Base-by-base conservation (phyloP, 2,113 vertebrate species). In the Castor canadensis region DNA sequence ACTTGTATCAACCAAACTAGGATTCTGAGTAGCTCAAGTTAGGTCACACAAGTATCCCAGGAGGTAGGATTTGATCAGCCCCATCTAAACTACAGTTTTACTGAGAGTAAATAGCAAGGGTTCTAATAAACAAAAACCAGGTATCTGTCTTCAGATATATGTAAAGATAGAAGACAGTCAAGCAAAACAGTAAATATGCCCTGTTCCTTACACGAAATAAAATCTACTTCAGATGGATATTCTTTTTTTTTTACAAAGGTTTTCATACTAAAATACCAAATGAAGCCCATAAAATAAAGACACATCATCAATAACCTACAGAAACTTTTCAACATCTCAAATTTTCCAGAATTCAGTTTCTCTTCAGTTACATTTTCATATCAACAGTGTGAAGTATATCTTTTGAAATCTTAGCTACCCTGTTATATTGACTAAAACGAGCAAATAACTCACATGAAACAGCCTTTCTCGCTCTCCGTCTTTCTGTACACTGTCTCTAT, bases 281-380 rank as follows among this genome's bases (percentile, higher is more conserved):
- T n/a, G 45, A 22, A 75, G 43, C 49, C 71, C 26, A 43, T 38
- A 87, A 75, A 77, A 89, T 52, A 93, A 82, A 66, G 40, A 87
- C 9, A 89, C 3, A 22, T 40, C n/a, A 67, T 89, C 71, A 35
- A 15, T 94, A 52, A 85, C 49, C 82, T 38, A 43, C 10, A 54
- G 40, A 94, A 95, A 87, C n/a, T 73, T 88, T 75, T 56, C 20
- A 26, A 24, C 38, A 75, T 76, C 71, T 94, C 69, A 82, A 64
- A 76, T 81, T 47, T 54, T 82, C 81, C 38, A 58, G 95, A 93
- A 81, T 80, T 80, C 38, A 66, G 71, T 84, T 92, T 92, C 69
- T n/a, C 54, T 64, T 96, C 35, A 64, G 82, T 88, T 94, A 76
- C 43, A 87, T 88, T 92, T 97, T 72, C 81, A 66, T 85, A 94